These are phyloP conservation scores for Microtus ochrogaster DNA, from an alignment of 2,113 vertebrate genomes.

Conservation along the genomic window DNA sequence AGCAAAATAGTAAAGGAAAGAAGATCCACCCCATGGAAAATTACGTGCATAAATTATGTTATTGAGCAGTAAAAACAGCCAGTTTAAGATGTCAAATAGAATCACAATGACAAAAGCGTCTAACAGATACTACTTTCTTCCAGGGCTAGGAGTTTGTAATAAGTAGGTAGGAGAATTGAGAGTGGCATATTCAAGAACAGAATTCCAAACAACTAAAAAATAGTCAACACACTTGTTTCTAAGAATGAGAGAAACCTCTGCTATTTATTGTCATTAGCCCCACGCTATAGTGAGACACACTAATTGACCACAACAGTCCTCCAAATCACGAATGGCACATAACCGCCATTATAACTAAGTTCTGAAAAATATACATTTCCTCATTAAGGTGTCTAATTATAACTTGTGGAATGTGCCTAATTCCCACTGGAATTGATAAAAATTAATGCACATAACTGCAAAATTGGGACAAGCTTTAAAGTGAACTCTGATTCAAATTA, in stretches of 20 bases:
- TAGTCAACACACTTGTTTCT: neutral
- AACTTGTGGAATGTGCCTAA: neutral
- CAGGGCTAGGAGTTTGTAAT: constrained; percentile 42
- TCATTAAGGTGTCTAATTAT: constrained; percentile 29
- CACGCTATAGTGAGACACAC: neutral
- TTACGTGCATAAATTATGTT: constrained; percentile 60
- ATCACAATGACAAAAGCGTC: neutral
- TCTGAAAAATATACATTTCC: constrained; percentile 41
- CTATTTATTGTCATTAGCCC: neutral
- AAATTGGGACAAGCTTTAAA: constrained; percentile 1
- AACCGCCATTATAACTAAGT: constrained; percentile 25
- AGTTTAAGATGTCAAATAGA: constrained; percentile 52
- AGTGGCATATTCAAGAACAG: neutral
- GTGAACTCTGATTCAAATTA: neutral
- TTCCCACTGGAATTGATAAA: constrained; percentile 37
- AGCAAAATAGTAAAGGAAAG: constrained; percentile 40
- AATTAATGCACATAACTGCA: neutral
- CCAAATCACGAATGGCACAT: neutral
- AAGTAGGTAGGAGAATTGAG: neutral
- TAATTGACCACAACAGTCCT: neutral
- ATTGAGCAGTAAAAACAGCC: constrained; percentile 51
- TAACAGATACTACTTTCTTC: constrained; percentile 11
- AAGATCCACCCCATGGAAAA: constrained; percentile 40
- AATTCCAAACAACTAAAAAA: neutral
- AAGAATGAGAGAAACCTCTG: neutral